These are phyloP conservation scores for Oenanthe oenanthe DNA, from an alignment of 2,113 vertebrate species.

Conservation along the genomic window DNA sequence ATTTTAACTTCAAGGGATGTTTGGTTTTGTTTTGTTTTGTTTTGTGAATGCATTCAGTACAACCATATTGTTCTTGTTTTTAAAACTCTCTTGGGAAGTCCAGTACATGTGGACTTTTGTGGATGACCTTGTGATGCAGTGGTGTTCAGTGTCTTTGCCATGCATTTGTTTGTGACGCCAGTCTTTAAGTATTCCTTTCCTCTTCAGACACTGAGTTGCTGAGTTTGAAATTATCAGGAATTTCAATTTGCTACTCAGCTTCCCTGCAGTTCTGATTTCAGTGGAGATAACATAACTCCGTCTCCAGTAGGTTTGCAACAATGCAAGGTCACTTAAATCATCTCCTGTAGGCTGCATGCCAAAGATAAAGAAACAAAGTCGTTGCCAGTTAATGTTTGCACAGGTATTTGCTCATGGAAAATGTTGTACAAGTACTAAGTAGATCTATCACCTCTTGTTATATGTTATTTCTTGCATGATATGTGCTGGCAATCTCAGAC, in stretches of 20 bases:
- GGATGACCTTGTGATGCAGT: conserved; percentile 23
- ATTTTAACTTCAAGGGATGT: conserved; percentile 15
- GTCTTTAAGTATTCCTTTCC: conserved; percentile 53
- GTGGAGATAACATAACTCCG: conserved; percentile 51
- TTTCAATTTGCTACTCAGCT: conserved; percentile 60
- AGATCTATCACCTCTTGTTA: neutral
- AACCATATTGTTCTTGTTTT: conserved; percentile 4
- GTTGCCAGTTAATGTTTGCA: conserved; percentile 43
- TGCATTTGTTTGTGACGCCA: neutral
- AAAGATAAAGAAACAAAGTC: conserved; percentile 51
- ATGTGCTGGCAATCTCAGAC: neutral
- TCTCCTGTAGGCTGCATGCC: conserved; percentile 57
- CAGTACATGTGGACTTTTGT: neutral
- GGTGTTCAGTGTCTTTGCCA: neutral
- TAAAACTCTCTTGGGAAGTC: neutral
- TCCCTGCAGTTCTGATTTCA: conserved; percentile 66
- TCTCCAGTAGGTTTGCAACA: conserved; percentile 55
- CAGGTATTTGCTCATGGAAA: conserved; percentile 9
- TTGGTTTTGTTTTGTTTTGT: conserved; percentile 5
- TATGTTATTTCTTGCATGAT: neutral
- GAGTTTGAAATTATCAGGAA: conserved; percentile 61
- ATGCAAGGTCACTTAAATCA: conserved; percentile 65
- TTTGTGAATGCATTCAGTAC: neutral
- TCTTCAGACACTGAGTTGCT: conserved; percentile 43
- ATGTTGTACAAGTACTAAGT: neutral